Evolutionary conservation across 2,113 vertebrate species (phyloP).

Genomic region (Solenodon paradoxus): DNA sequence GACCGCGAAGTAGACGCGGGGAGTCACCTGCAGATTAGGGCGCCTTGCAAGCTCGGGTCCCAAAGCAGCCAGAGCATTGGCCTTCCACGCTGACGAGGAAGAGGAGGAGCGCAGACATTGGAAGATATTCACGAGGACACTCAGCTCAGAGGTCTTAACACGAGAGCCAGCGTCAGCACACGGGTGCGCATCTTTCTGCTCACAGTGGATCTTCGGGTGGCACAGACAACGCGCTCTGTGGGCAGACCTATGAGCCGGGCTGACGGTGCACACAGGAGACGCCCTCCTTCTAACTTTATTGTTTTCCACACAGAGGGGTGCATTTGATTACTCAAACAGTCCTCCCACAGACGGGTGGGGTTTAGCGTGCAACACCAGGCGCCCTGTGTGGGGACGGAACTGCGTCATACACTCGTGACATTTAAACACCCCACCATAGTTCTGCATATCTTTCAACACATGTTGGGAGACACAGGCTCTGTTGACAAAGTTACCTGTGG

Average conservation of each 20-base stretch:
- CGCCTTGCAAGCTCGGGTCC: neutral
- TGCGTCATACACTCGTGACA: neutral
- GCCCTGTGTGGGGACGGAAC: neutral
- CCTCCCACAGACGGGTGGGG: neutral
- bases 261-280: neutral
- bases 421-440: accelerated
- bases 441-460: neutral
- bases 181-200: too few species aligned
- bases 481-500: neutral
- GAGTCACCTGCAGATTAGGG: neutral
- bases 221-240: neutral
- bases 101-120: neutral
- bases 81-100: neutral
- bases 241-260: too few species aligned
- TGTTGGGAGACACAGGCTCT: neutral
- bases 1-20: neutral
- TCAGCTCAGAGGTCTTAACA: neutral
- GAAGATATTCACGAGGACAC: accelerated
- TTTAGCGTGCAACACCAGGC: neutral
- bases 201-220: neutral
- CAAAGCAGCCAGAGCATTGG: neutral
- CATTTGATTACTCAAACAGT: neutral
- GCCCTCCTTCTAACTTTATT: neutral
- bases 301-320: neutral
- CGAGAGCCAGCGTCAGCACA: accelerated